Evolutionary conservation across 2,888 invertebrate species (phyloP).

Genomic region (Capitulum mitella): DNA sequence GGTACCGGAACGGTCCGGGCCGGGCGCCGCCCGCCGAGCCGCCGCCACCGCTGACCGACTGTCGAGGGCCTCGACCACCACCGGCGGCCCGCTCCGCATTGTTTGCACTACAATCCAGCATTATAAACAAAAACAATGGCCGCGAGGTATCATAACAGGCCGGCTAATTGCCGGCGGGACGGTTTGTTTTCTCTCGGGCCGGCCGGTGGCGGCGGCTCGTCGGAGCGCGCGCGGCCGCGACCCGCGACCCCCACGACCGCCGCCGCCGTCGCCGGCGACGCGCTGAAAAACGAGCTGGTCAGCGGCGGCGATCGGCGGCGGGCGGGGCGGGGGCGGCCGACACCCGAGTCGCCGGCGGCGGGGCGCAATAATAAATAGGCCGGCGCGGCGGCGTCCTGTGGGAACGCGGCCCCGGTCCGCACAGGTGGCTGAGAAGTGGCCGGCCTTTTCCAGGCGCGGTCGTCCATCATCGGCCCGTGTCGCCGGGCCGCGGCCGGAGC

Average conservation of each 20-base stretch:
- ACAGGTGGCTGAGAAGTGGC: constrained; percentile 16
- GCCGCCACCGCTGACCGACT: too few relatives aligned
- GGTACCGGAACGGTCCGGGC: too few relatives aligned
- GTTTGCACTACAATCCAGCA: constrained; percentile 8
- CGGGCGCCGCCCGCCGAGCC: too few relatives aligned
- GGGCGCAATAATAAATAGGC: constrained; percentile 18
- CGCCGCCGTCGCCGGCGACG: constrained; percentile 7
- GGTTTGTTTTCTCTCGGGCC: background rate
- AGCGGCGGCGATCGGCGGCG: background rate
- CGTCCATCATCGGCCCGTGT: background rate
- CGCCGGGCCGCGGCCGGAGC: background rate
- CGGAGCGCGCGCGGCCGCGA: background rate
- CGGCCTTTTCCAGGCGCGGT: background rate
- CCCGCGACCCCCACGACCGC: background rate
- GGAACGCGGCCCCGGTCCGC: background rate
- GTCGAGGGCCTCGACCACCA: too few relatives aligned
- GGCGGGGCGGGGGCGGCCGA: background rate
- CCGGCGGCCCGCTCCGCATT: background rate
- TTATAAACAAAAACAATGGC: constrained; percentile 8
- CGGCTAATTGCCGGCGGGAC: background rate
- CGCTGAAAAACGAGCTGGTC: constrained; percentile 6
- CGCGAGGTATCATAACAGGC: background rate
- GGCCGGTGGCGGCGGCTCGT: background rate
- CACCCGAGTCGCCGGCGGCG: background rate
- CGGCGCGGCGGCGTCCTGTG: background rate